Base-by-base conservation (phyloP, 2,113 vertebrate species). In the Melanocharis versteri region DNA sequence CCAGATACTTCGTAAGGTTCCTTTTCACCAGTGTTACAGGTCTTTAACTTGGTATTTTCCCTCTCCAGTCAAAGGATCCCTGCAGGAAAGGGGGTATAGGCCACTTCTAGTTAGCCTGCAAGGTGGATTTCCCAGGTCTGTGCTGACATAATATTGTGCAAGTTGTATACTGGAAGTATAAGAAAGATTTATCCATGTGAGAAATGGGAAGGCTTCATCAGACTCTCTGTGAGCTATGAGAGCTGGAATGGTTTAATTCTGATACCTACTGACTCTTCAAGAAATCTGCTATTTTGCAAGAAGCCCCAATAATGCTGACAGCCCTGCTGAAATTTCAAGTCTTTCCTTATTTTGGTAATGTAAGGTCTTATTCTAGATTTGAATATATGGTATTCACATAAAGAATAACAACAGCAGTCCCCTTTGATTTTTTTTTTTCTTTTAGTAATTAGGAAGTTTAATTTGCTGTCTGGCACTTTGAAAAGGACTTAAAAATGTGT, bases 391-490 rank as follows among this genome's bases (percentile, higher is more conserved):
- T 62, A 21, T 15, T 47, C 11, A 50, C 13, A 19, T 9, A 42
- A 22, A 78, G 31, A 86, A 77, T 47, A 82, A 83, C 30, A 37
- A 81, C 71, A 77, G 28, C 37, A 53, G 6, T 35, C 13, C 6
- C 4, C 4, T 37, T 39, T 33, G 23, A 20, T 13, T 27, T 28
- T 13, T 66, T 30, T 51, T 44, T 33, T 53, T 9, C 24, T 73
- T 48, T 30, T 33, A n/a, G 35, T 53, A 83, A 80, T 89, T 93
- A 65, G 58, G 66, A 91, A 87, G 92, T 87, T 93, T 95, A 78
- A 80, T 72, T 88, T 94, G 85, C 68, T 83, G 62, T 93, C 92
- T 85, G 79, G 40, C 79, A 79, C 88, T 96, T 83, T 9, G 35
- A 61, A 92, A 84, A 82, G 65, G 51, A 44, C 87, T 96, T 93